Base-by-base conservation (phyloP, 2,888 invertebrate species). In the Sicus ferrugineus region DNA sequence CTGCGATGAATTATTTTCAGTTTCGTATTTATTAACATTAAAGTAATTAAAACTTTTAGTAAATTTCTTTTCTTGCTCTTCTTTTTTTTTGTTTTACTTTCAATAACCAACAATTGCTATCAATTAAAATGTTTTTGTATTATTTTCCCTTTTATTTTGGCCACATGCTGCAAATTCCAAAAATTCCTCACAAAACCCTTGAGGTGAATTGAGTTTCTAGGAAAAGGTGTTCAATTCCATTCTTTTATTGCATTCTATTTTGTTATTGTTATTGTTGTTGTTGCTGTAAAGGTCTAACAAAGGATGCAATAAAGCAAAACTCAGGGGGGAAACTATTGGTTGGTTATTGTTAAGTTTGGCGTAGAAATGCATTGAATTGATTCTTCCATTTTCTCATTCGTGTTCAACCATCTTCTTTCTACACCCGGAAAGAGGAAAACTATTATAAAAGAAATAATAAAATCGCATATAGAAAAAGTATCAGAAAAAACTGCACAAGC, bases 321-420 rank as follows among this genome's bases (percentile, higher is more conserved):
- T 34, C 34, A 9, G 9, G 66, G 62, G 71, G n/a, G n/a, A n/a
- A n/a, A n/a, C n/a, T n/a, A n/a, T 21, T 63, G 61, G 11, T 68
- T 71, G 2, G 66, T 34, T 14, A 34, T 34, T 34, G 34, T 9
- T n/a, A n/a, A n/a, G 9, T 34, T 34, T 14, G 2, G 7, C 2
- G 34, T 14, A 9, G 9, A 14, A 34, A 14, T 34, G 34, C 34
- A 1, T 34, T 34, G 34, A 34, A 34, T 34, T 34, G 34, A 1
- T 1, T 34, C 14, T 34, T 34, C 34, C 34, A 9, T n/a, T 42
- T 42, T 42, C 16, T 14, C 16, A 42, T 42, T 42, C 42, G 34
- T 14, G 16, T 42, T 42, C n/a, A n/a, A n/a, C n/a, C n/a, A n/a
- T n/a, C n/a, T n/a, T n/a, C n/a, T n/a, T n/a, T n/a, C n/a, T n/a